phyloP scores from a whole-genome alignment of 2,797 vertebrate species.

The Carapus acus region DNA sequence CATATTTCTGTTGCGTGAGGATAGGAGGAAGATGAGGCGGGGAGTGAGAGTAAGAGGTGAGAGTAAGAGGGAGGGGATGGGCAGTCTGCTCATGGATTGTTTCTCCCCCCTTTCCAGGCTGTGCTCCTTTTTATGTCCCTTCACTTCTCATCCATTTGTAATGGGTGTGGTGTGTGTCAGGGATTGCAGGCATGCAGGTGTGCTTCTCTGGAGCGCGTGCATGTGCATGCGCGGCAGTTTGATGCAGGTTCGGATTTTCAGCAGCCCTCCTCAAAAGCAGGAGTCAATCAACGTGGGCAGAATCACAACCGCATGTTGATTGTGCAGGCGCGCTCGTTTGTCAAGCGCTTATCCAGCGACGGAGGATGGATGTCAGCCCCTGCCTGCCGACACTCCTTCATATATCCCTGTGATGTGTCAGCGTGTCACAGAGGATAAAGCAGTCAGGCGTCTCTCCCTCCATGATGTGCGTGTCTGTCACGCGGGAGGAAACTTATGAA shows the following conservation, averaged over 20 bases:
- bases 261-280: conserved; percentile 54
- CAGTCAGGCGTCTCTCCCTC: conserved; percentile 41
- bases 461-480: conserved; percentile 39
- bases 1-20: conserved; percentile 49
- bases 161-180: conserved; percentile 2
- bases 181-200: conserved; percentile 46
- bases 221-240: conserved; percentile 21
- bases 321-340: conserved; percentile 62
- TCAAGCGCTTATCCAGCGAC: conserved; percentile 63
- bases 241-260: conserved; percentile 22
- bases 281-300: conserved; percentile 59
- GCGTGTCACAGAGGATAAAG: conserved; percentile 63
- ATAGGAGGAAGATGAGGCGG: conserved; percentile 19
- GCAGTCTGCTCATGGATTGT: conserved; percentile 32
- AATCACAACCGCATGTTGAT: conserved; percentile 55
- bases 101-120: conserved; percentile 46
- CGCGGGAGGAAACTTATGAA: conserved; percentile 31
- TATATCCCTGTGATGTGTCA: conserved; percentile 65
- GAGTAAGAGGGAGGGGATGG: conserved; percentile 2
- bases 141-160: conserved; percentile 58
- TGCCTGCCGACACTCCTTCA: conserved; percentile 64
- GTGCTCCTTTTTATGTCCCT: conserved; percentile 46
- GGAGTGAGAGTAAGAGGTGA: background rate
- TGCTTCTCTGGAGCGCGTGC: conserved; percentile 21
- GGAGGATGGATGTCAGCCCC: conserved; percentile 61